Evolutionary conservation across 2,888 invertebrate species (phyloP), one percentile per base, ranked within the genome.

Genomic region (Iselma pallidipennis): DNA sequence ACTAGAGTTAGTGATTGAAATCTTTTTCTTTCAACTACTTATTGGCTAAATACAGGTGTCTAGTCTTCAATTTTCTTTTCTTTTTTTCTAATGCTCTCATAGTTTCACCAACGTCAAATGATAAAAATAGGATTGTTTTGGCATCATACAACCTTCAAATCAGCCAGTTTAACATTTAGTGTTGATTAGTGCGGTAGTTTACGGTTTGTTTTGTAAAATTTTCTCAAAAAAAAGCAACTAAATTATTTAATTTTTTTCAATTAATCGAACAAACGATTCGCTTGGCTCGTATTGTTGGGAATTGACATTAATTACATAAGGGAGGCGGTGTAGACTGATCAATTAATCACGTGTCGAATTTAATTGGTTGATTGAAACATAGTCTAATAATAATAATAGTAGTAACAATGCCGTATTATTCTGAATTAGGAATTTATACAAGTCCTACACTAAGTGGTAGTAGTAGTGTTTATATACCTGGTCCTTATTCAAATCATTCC

Each of bases 391-490:
- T 37, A 7, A 10, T 12, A 31, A 12, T 31, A n/a, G n/a, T 49
- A 52, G 4, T 9, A 60, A 70, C 66, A 70, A 90, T 90, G 90
- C 90, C 90, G 72, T 84, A 89, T 65, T 90, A 86, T 80, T 87
- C 88, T 69, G 90, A 90, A 76, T 74, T 78, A 55, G 76, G 77
- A 52, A 68, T 77, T 29, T 85, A 88, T 66, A 86, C 88, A 70
- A 85, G 86, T 76, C 87, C 86, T 68, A 48, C 16, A 19, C 84
- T 85, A 70, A 83, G 83, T 70, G 82, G 83, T 59, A 80, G 83
- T 55, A 82, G 86, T 76, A 78, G 83, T 45, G 81, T 85, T 78
- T 81, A 84, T 82, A 81, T 82, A 80, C 67, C 76, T 58, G 79
- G 80, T 61, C 80, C 82, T 12, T 90, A 89, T 71, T 84, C 87